Evolutionary conservation across 2,113 vertebrate genomes (phyloP).

Genomic region (Agapornis roseicollis): DNA sequence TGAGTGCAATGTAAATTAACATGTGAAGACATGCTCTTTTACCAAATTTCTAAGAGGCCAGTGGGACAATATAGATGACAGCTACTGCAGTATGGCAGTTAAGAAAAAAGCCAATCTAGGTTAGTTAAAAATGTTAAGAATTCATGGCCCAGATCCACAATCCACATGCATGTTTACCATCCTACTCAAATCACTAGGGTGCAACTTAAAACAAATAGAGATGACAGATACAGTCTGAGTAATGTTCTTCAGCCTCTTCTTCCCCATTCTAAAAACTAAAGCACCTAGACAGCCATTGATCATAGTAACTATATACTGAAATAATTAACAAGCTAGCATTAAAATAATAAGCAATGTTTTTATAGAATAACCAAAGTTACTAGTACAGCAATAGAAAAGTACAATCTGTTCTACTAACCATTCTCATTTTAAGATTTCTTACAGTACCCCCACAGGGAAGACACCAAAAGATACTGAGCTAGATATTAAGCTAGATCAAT

Average conservation of each 20-base stretch:
- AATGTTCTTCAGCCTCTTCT: neutral
- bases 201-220: conserved; percentile 9
- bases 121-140: neutral
- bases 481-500: neutral
- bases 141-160: neutral
- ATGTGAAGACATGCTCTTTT: neutral
- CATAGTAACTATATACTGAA: neutral
- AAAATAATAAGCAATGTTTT: neutral
- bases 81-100: neutral
- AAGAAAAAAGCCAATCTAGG: neutral
- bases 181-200: neutral
- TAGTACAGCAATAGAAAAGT: neutral
- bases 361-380: neutral
- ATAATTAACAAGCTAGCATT: neutral
- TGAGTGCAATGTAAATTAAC: neutral
- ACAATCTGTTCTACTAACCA: neutral
- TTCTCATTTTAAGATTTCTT: neutral
- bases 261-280: neutral
- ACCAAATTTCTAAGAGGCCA: neutral
- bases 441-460: neutral
- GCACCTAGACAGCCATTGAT: neutral
- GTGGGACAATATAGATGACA: neutral
- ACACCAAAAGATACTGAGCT: neutral
- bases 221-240: neutral
- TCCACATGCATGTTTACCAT: neutral